phyloP scores from a whole-genome alignment of 2,888 invertebrate genomes.

The Volucella bombylans region DNA sequence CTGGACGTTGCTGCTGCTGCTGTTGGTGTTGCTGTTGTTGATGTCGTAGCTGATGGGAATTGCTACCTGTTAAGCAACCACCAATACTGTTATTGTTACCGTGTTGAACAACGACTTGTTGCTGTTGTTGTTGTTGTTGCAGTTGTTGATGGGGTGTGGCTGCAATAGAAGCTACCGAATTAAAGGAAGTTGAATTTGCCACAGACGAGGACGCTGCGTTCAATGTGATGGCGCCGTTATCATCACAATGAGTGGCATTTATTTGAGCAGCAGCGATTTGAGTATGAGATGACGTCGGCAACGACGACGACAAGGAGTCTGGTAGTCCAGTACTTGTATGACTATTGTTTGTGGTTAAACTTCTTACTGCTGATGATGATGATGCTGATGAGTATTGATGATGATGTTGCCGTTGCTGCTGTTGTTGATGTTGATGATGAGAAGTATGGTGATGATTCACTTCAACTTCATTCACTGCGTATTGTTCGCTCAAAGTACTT shows the following conservation, averaged over 20 bases:
- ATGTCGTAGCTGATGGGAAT: slow-evolving; percentile 6
- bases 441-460: slow-evolving; percentile 65
- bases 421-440: slow-evolving; percentile 40
- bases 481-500: slow-evolving; percentile 61
- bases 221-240: slow-evolving; percentile 57
- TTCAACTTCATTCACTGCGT: slow-evolving; percentile 49
- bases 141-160: slow-evolving; percentile 30
- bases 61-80: slow-evolving; percentile 49
- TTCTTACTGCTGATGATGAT: slow-evolving; percentile 24
- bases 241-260: slow-evolving; percentile 50
- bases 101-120: slow-evolving; percentile 62
- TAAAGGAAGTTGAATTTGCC: slow-evolving; percentile 45
- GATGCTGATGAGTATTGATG: slow-evolving; percentile 37
- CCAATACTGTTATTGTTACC: slow-evolving; percentile 20
- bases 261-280: slow-evolving; percentile 56
- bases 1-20: slow-evolving; percentile 70
- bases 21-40: slow-evolving; percentile 41
- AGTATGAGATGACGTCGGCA: slow-evolving; percentile 45
- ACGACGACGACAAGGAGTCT: slow-evolving; percentile 58
- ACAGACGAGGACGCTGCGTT: slow-evolving; percentile 55
- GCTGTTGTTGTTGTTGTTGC: slow-evolving; percentile 56
- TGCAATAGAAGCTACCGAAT: slow-evolving; percentile 49
- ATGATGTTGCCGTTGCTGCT: slow-evolving; percentile 31
- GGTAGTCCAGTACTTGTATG: slow-evolving; percentile 46
- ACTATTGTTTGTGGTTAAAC: slow-evolving; percentile 42